Conservation (phyloP, 2,113 vertebrate genomes). For the Saguinus imperator region DNA sequence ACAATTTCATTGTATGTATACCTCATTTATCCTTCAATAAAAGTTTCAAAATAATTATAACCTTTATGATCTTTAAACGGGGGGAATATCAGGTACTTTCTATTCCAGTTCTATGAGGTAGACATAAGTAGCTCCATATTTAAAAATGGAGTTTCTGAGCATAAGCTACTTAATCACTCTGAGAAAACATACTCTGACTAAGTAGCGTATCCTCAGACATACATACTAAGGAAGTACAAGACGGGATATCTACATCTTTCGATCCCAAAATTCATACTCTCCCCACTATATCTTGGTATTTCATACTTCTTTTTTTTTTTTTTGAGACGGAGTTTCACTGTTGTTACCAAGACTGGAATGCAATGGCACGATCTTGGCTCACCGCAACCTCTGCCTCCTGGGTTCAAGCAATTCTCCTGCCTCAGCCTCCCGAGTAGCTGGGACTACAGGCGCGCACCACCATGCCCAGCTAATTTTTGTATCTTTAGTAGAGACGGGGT, state of each 20-base stretch:
- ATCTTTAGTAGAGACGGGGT: too few relatives aligned
- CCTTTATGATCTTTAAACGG: background rate
- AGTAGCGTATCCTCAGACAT: background rate
- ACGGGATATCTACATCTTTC: background rate
- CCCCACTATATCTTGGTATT: background rate
- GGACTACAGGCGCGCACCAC: too few relatives aligned
- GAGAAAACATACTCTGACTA: background rate
- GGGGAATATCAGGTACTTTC: background rate
- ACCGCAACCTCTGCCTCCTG: too few relatives aligned
- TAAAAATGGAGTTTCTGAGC: constrained; percentile 5
- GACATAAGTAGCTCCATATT: background rate
- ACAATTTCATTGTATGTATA: background rate
- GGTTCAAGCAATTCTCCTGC: too few relatives aligned
- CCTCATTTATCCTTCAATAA: background rate
- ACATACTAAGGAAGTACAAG: background rate
- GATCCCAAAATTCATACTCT: background rate
- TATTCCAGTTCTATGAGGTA: background rate
- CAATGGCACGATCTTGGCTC: too few relatives aligned
- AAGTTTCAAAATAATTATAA: background rate
- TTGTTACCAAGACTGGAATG: too few relatives aligned
- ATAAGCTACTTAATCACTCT: background rate
- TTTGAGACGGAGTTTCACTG: too few relatives aligned
- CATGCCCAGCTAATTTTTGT: too few relatives aligned
- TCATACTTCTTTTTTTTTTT: background rate
- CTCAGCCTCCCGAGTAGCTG: too few relatives aligned